Conservation (phyloP, 2,888 invertebrate genomes). For the Pyrgus malvae region DNA sequence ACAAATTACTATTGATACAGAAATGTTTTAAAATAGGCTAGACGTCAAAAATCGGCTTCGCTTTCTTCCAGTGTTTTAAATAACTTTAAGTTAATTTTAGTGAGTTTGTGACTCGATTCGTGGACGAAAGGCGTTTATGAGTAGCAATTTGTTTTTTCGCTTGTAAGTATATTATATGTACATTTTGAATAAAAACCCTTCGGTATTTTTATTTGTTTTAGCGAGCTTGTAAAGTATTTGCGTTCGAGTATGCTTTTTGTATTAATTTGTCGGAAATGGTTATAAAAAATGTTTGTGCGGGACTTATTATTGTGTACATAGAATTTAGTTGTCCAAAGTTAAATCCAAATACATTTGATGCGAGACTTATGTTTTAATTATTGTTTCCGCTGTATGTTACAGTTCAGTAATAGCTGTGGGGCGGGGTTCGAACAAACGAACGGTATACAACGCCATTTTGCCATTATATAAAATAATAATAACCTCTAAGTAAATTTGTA, state of each 20-base stretch:
- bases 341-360: slow-evolving; percentile 73
- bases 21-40: background rate
- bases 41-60: slow-evolving; percentile 39
- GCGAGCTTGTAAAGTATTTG: slow-evolving; percentile 64
- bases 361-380: slow-evolving; percentile 45
- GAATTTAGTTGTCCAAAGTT: slow-evolving; percentile 74
- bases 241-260: slow-evolving; percentile 57
- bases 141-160: slow-evolving; percentile 59
- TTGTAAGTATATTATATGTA: slow-evolving; percentile 76
- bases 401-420: slow-evolving; percentile 49
- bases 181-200: slow-evolving; percentile 68
- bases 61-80: slow-evolving; percentile 53
- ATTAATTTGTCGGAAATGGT: slow-evolving; percentile 46
- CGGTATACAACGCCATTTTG: slow-evolving; percentile 32
- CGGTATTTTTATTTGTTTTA: slow-evolving; percentile 54
- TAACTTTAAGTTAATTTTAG: slow-evolving; percentile 35
- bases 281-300: slow-evolving; percentile 50
- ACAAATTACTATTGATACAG: too few relatives aligned
- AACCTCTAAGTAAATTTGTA: slow-evolving; percentile 27
- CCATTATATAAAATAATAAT: slow-evolving; percentile 30
- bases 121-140: slow-evolving; percentile 30
- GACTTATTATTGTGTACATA: slow-evolving; percentile 70
- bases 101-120: slow-evolving; percentile 45
- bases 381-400: slow-evolving; percentile 54
- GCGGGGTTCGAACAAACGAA: slow-evolving; percentile 54